Base-by-base conservation (phyloP, 92 coral and sea anemone species). In the Palythoa heliodiscus region DNA sequence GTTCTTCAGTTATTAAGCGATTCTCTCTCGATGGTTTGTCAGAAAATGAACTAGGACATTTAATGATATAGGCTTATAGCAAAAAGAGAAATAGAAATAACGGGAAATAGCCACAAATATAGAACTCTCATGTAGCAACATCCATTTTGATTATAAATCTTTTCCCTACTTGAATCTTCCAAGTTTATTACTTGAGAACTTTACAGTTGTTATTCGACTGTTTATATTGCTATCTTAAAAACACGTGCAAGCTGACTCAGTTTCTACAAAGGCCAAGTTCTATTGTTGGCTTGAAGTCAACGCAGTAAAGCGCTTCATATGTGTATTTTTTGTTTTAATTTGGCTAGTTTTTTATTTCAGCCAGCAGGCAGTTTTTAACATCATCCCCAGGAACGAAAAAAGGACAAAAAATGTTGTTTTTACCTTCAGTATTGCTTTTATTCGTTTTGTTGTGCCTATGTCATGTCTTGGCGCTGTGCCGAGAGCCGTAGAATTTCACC, bases 201-300 rank as follows among this genome's bases (percentile, higher is more conserved):
- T 22, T 75, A 75, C 58, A 47, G 20, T 16, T 6, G 40, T 25
- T 20, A n/a, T 12, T n/a, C 7, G 35, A 24, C 43, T 1, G 9
- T 20, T 75, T 79, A 55, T 29, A 37, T 55, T 77, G 52, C 57
- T 57, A 38, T 14, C 12, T 35, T 52, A 2, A 79, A 20, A 79
- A 61, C 83, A 79, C 83, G 83, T 79, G 83, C 72, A 52, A 79
- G 19, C 63, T 39, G 72, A 38, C 58, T 63, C 55, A 64, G 73
- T 63, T 78, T 79, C 57, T 79, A 22, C 55, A 78, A 60, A 60
- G 83, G 66, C 35, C 71, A 47, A 78, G 72, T 61, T 63, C 73
- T 64, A 40, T 79, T 79, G 83, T 79, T 64, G 73, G 54, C 24
- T 14, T 43, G 7, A 17, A 48, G 37, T 14, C 57, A 23, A 25